Conservation (phyloP, 2,113 vertebrate species). For the Opisthocomus hoazin region DNA sequence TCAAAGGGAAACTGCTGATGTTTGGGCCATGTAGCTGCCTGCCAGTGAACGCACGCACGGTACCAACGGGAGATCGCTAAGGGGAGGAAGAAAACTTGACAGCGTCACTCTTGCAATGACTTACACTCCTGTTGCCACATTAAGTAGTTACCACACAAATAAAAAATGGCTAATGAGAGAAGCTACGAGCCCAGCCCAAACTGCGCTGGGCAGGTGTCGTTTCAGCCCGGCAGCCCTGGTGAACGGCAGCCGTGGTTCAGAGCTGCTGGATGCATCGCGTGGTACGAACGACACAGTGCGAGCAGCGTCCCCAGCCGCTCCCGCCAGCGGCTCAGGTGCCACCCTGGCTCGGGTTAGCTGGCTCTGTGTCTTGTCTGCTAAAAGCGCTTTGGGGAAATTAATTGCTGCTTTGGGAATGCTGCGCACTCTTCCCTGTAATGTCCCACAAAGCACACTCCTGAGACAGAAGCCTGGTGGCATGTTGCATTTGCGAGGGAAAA, state of each 20-base stretch:
- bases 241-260: accelerated
- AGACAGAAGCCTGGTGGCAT: not conserved
- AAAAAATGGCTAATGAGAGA: not conserved
- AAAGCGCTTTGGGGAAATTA: not conserved
- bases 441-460: not conserved
- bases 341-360: not conserved
- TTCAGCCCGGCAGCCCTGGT: not conserved
- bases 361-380: not conserved
- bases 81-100: not conserved
- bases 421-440: not conserved
- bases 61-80: not conserved
- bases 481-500: not conserved
- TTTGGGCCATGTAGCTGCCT: not conserved
- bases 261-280: not conserved
- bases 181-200: not conserved
- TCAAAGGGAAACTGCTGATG: not conserved
- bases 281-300: accelerated
- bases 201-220: accelerated
- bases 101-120: not conserved
- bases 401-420: not conserved
- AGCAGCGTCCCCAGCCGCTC: not conserved
- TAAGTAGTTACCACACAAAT: not conserved
- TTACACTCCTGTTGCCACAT: not conserved
- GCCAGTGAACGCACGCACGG: not conserved
- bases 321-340: not conserved